Evolutionary conservation across 2,888 invertebrate species (phyloP), one percentile per base, ranked within the genome.

Genomic region (Idaea biselata): DNA sequence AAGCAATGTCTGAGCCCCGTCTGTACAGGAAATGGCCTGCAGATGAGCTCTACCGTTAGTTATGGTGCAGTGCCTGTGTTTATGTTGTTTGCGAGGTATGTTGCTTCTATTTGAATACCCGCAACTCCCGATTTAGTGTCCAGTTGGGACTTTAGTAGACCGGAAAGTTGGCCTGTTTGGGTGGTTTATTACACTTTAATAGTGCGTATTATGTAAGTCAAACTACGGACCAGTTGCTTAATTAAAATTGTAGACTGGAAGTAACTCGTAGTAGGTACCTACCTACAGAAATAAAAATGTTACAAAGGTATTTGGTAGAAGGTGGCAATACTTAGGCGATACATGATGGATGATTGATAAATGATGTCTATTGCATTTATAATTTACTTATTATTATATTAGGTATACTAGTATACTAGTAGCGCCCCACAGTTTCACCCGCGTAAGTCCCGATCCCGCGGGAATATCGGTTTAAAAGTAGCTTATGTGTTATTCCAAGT

Each of bases 1-100:
- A 76, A 68, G 76, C 70, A 68, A 72, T 69, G 87, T 86, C 86
- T 86, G 86, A 78, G 79, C 84, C 77, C 72, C 76, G 86, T 84
- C 86, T 86, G 81, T 77, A 81, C 86, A 84, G 90, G 90, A 90
- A 90, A 90, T 90, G 83, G 80, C 79, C 80, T 76, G 78, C 83
- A 86, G 87, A 90, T 89, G 89, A 87, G 86, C 74, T 82, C 77
- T 76, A 79, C 83, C 83, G 80, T 78, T 77, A 70, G 75, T 73
- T 70, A 72, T 74, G 65, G 69, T 66, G 65, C 65, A 71, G 61
- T 68, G 64, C 18, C 57, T 63, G 62, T 65, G 60, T 60, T 60
- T 67, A 62, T 65, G 60, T 60, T 58, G 61, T 60, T 58, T 31
- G 54, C 31, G 18, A 55, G 58, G 25, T 60, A 58, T 58, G 61